phyloP scores from a whole-genome alignment of 2,113 vertebrate species.

The Zootoca vivipara region DNA sequence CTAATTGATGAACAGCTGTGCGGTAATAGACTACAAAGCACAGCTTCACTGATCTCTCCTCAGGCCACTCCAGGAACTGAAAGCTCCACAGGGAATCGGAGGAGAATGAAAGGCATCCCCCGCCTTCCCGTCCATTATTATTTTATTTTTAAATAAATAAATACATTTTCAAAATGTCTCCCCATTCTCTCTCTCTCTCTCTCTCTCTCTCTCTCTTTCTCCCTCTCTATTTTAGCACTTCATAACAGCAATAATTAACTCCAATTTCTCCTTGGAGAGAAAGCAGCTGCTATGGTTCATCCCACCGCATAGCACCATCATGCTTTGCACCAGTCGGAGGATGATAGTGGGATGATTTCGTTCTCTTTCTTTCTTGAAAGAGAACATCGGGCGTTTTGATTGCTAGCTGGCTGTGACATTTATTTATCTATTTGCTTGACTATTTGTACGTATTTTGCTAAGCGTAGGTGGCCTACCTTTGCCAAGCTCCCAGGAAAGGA shows the following conservation, averaged over 20 bases:
- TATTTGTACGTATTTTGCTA: not conserved
- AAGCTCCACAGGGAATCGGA: constrained; percentile 65
- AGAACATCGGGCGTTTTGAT: constrained; percentile 4
- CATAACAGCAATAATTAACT: constrained; percentile 19
- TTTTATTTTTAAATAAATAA: constrained; percentile 41
- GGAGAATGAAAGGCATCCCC: constrained; percentile 46
- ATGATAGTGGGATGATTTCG: constrained; percentile 26
- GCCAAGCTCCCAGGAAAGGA: not conserved
- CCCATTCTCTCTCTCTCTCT: constrained; percentile 8
- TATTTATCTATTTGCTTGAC: not conserved
- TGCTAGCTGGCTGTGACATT: not conserved
- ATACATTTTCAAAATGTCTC: constrained; percentile 41
- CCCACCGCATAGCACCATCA: constrained; percentile 32
- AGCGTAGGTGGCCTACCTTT: not conserved
- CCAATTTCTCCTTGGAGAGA: constrained; percentile 38
- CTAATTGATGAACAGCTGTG: constrained; percentile 75
- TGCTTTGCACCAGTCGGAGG: constrained; percentile 40
- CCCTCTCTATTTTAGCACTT: not conserved
- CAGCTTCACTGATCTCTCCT: constrained; percentile 74
- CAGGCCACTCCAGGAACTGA: constrained; percentile 71
- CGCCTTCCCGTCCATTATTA: constrained; percentile 16
- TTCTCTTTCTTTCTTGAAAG: not conserved
- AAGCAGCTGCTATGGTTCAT: constrained; percentile 27
- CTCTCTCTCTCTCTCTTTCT: not conserved
- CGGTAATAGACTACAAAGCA: constrained; percentile 69